Conservation (phyloP, 2,888 invertebrate genomes). For the Ethmia dodecea region DNA sequence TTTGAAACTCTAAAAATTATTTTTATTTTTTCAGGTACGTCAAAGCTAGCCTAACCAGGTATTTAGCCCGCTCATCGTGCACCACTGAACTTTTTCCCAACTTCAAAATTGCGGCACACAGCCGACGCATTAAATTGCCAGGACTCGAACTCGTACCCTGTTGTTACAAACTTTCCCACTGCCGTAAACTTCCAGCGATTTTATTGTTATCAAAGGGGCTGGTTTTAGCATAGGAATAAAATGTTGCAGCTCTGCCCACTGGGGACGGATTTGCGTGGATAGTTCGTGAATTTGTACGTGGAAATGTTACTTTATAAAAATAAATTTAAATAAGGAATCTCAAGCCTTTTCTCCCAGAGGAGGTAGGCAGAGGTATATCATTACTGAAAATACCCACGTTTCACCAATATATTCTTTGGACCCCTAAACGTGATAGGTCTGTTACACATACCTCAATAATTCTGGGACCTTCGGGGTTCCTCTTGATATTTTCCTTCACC, state of each 20-base stretch:
- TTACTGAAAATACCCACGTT: too few species aligned
- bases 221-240: conserved; percentile 7
- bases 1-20: neutral
- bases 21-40: neutral
- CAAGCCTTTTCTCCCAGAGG: too few species aligned
- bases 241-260: neutral
- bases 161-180: conserved; percentile 44
- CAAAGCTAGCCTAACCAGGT: conserved; percentile 22
- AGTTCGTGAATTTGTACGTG: too few species aligned
- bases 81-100: conserved; percentile 38
- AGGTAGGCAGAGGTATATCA: too few species aligned
- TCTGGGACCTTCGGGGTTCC: too few species aligned
- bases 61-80: conserved; percentile 34
- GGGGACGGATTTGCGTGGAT: neutral
- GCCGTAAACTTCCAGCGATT: conserved; percentile 34
- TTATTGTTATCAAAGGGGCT: conserved; percentile 34
- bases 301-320: too few species aligned
- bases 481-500: too few species aligned
- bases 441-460: too few species aligned
- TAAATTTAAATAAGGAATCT: too few species aligned
- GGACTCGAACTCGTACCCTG: conserved; percentile 35
- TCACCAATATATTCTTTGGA: too few species aligned
- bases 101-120: conserved; percentile 44
- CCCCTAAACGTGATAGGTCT: too few species aligned
- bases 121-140: conserved; percentile 43